Conservation (phyloP, 2,888 invertebrate genomes). For the Hemicrepidius hirtus region DNA sequence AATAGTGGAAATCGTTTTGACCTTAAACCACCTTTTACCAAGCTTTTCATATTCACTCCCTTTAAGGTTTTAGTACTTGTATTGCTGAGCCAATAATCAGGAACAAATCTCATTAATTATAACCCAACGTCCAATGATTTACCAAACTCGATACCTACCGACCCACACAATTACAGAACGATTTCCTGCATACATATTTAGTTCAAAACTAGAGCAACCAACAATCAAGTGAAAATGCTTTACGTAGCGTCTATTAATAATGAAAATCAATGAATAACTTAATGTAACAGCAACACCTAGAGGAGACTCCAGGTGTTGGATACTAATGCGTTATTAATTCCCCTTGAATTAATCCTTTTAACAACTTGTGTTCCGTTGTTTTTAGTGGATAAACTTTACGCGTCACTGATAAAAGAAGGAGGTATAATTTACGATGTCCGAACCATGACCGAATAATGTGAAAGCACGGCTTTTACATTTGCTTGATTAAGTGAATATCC, state of each 20-base stretch:
- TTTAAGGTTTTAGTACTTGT: too few species aligned
- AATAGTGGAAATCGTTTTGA: too few species aligned
- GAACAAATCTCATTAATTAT: too few species aligned
- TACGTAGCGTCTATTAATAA: background rate
- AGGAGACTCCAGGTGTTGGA: background rate
- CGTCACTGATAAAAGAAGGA: background rate
- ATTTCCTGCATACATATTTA: too few species aligned
- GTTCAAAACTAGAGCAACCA: background rate
- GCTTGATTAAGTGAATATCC: constrained; percentile 8
- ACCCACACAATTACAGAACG: too few species aligned
- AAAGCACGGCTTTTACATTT: constrained; percentile 21
- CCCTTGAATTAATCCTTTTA: background rate
- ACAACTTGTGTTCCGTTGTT: background rate
- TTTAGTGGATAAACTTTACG: background rate
- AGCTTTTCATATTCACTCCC: too few species aligned
- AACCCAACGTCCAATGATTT: too few species aligned
- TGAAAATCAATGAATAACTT: background rate
- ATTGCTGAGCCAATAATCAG: too few species aligned
- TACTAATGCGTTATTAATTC: constrained; percentile 3
- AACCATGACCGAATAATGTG: background rate
- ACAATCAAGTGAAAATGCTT: background rate
- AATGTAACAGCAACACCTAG: background rate
- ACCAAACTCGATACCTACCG: too few species aligned
- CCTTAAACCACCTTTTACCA: too few species aligned
- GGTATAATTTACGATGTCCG: background rate